Base-by-base conservation (phyloP, 2,113 vertebrate genomes). In the Paradisaea rubra region DNA sequence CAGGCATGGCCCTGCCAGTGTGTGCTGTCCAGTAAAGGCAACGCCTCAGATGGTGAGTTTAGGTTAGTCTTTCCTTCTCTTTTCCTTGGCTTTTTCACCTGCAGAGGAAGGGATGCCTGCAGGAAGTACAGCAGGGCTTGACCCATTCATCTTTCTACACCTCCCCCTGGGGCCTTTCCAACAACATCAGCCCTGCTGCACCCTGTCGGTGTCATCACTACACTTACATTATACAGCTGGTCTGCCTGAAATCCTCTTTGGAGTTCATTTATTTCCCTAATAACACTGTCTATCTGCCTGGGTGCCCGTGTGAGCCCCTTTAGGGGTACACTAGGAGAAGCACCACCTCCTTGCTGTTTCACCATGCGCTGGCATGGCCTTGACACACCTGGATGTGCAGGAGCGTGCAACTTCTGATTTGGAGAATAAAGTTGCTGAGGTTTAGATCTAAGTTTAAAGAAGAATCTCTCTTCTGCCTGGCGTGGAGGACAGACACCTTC, bases 131-230 rank as follows among this genome's bases (percentile, higher is more conserved):
- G 14, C 57, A 77, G 22, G 3, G 12, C 12, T 24, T 9, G 4
- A 35, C 15, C 7, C 19, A 44, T 17, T 22, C 4, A n/a, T 42
- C 49, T 35, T 76, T 39, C 23, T 49, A 10, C 18, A 3, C 1
- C 18, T 68, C 3, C 30, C 7, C 17, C 3, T 1, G 1, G 6
- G 13, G 15, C 24, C 16, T 17, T 68, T 53, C 24, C 35, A 39
- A 30, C n/a, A 23, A 28, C 12, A 16, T 16, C 15, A 71, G n/a
- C 21, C 42, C 39, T 41, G 27, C 20, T 41, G 33, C n/a, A 64
- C 9, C 25, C 5, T 1, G 10, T 49, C 23, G 37, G 7, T 33
- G 25, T 37, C 9, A 5, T 33, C 37, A 39, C n/a, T 16, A 3
- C 18, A 23, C 21, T 63, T 22, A 2, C 13, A 44, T 59, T 45